Evolutionary conservation across 2,888 invertebrate genomes (phyloP), one percentile per base, ranked within the genome.

Genomic region (Athalia rosae): DNA sequence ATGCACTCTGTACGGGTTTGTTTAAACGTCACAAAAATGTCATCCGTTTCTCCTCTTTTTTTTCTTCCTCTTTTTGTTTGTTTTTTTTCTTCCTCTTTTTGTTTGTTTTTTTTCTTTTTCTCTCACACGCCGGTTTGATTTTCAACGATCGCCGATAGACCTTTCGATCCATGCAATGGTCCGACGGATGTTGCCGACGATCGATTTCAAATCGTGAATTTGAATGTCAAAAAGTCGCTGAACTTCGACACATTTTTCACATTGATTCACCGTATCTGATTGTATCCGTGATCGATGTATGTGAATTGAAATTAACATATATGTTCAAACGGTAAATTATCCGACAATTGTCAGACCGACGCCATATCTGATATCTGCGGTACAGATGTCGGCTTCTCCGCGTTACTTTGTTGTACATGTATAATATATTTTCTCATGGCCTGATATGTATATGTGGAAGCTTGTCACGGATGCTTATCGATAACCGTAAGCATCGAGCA

Each of bases 171-270:
- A 5, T n/a, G 41, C 28, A 4, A 61, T 5, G 41, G 7, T 61
- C 6, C 61, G 4, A 6, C 28, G 8, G 61, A 28, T 41, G 4
- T 3, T 11, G 6, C 13, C 11, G 9, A 28, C 28, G 28, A 28
- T 28, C 28, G 43, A 28, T n/a, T 28, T 9, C 28, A 62, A 41
- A 62, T 62, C 61, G 43, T 43, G 6, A 4, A 0, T 62, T 9
- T 41, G 45, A 62, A 62, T 62, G 62, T 45, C 62, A 62, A 62
- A 62, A 62, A 62, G 62, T 62, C 62, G 41, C n/a, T 43, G 43
- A 62, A 62, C 62, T 15, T 43, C 15, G 47, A 11, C 11, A 7
- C 4, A 47, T 28, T 28, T 28, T 28, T 28, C 7, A 8, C 5
- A 47, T 47, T 3, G 66, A 45, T 45, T 48, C 48, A 48, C 15